These are phyloP conservation scores for Drosophila pegasa DNA, from an alignment of 2,888 invertebrate genomes.

Conservation along the genomic window DNA sequence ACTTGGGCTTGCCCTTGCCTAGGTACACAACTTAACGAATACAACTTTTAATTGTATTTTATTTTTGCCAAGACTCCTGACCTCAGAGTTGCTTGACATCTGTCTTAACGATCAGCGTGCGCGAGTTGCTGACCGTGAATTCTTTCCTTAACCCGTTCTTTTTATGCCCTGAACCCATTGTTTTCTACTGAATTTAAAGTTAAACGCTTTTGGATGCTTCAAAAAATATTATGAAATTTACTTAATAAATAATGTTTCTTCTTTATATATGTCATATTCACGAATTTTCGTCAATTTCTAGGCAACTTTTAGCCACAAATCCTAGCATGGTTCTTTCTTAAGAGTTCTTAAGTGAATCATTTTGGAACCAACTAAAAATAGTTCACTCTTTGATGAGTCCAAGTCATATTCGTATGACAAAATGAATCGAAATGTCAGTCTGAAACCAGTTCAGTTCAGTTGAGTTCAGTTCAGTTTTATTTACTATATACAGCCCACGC, in stretches of 20 bases:
- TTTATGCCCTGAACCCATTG: background rate
- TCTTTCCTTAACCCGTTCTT: background rate
- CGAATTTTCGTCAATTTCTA: background rate
- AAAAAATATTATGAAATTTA: too few species aligned
- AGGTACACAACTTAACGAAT: slow-evolving; percentile 13
- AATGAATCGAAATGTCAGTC: background rate
- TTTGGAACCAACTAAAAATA: background rate
- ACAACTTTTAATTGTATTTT: slow-evolving; percentile 5
- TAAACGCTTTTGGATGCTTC: too few species aligned
- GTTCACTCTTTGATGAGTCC: background rate
- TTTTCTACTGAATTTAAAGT: background rate
- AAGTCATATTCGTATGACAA: background rate
- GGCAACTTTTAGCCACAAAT: background rate
- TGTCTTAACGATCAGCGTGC: slow-evolving; percentile 1
- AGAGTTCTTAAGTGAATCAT: background rate
- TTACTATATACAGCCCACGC: background rate
- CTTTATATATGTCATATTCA: too few species aligned
- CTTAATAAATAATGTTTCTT: too few species aligned
- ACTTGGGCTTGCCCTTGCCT: slow-evolving; percentile 59
- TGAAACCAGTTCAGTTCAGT: background rate
- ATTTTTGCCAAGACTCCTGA: slow-evolving; percentile 27
- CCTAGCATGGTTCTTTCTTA: too few species aligned
- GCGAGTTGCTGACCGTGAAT: slow-evolving; percentile 5
- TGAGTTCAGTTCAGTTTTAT: background rate
- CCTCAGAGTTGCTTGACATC: slow-evolving; percentile 23